Evolutionary conservation across 23 tunicate species (phyloP).

Genomic region (Trididemnum miniatum): DNA sequence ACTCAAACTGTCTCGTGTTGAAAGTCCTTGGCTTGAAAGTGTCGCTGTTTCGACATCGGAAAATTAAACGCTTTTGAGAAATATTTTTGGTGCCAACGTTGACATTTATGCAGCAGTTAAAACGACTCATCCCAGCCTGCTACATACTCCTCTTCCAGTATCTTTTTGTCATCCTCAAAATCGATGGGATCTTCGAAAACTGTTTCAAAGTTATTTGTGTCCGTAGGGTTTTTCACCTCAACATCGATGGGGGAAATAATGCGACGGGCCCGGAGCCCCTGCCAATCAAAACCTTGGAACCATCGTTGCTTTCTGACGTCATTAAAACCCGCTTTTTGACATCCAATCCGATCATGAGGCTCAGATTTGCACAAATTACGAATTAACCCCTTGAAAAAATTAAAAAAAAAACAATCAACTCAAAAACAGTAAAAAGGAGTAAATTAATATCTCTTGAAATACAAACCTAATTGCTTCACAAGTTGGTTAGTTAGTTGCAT

Average conservation of each 20-base stretch:
- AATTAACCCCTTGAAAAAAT: too few species aligned
- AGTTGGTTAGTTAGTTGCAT: too few species aligned
- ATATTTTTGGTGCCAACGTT: background rate
- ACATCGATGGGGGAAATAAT: slow-evolving; percentile 38
- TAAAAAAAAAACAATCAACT: too few species aligned
- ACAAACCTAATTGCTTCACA: too few species aligned
- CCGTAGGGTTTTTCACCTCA: slow-evolving; percentile 45
- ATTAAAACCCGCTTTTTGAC: slow-evolving; percentile 57
- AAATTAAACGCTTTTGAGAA: too few species aligned
- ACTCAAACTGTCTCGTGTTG: too few species aligned
- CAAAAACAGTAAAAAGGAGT: too few species aligned
- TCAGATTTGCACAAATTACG: slow-evolving; percentile 81
- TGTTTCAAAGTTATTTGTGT: slow-evolving; percentile 52
- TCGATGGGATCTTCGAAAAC: slow-evolving; percentile 31
- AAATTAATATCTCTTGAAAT: too few species aligned
- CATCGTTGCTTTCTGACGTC: slow-evolving; percentile 89
- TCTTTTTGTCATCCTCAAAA: slow-evolving; percentile 35
- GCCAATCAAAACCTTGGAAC: slow-evolving; percentile 94
- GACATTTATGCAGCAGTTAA: slow-evolving; percentile 10
- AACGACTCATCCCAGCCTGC: slow-evolving; percentile 55
- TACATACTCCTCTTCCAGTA: slow-evolving; percentile 10
- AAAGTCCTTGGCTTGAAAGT: too few species aligned
- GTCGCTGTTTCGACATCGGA: too few species aligned
- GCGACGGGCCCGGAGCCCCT: slow-evolving; percentile 48
- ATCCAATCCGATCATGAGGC: slow-evolving; percentile 73